Percentiles rank a stretch among this genome's conserved stretches.
These are phyloP conservation scores for Copidosoma aretas DNA, from an alignment of 2,888 invertebrate genomes.

Conservation along the genomic window DNA sequence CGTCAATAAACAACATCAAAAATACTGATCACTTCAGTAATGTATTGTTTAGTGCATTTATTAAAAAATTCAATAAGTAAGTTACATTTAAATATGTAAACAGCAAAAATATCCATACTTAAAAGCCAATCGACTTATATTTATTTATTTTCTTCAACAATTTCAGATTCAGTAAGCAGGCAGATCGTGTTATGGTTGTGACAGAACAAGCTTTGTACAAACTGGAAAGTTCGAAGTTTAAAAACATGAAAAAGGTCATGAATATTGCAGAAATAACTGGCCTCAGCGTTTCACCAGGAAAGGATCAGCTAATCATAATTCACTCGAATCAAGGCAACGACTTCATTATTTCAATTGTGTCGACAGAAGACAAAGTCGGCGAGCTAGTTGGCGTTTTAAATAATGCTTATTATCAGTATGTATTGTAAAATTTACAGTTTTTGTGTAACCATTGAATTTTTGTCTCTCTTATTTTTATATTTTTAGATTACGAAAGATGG, in stretches of 20 bases:
- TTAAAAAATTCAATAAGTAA: conserved; percentile 59
- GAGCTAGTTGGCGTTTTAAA: conserved; percentile 85
- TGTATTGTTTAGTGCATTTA: conserved; percentile 61
- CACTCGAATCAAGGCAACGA: conserved; percentile 90
- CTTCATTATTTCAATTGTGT: conserved; percentile 79
- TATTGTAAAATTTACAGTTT: conserved; percentile 15
- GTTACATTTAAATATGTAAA: too few species aligned
- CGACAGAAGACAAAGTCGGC: conserved; percentile 79
- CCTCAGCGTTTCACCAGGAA: conserved; percentile 83
- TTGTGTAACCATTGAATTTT: conserved; percentile 5
- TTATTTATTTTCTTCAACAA: not conserved
- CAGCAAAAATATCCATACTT: too few species aligned
- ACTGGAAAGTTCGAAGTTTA: conserved; percentile 85
- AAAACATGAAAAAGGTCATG: conserved; percentile 85
- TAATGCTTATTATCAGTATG: conserved; percentile 79
- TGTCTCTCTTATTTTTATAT: conserved; percentile 9
- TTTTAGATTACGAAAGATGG: conserved; percentile 71
- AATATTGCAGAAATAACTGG: conserved; percentile 83
- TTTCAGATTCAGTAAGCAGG: conserved; percentile 73
- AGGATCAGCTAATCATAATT: conserved; percentile 85
- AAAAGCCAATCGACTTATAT: not conserved
- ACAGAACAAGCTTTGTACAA: conserved; percentile 88
- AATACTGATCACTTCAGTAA: conserved; percentile 71
- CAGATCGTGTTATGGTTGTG: conserved; percentile 86
- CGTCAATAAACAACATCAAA: conserved; percentile 73